Evolutionary conservation across 2,888 invertebrate species (phyloP).

Genomic region (Lithodes maja): DNA sequence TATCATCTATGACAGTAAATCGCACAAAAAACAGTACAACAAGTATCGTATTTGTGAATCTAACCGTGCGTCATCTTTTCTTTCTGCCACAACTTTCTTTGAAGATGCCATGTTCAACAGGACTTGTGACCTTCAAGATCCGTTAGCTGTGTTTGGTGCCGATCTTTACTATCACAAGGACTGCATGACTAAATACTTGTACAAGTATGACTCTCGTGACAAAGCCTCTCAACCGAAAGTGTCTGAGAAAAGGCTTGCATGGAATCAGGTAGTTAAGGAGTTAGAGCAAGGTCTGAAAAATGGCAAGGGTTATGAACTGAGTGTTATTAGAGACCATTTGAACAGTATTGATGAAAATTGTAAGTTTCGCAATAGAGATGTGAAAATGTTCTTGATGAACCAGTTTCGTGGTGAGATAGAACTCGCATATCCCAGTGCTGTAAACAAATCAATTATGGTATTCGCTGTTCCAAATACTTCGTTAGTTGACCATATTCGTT

Average conservation of each 20-base stretch:
- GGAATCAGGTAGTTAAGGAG: background rate
- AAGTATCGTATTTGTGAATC: background rate
- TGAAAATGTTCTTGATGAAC: background rate
- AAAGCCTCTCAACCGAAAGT: background rate
- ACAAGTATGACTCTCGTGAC: background rate
- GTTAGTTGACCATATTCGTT: slow-evolving; percentile 7
- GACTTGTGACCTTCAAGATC: slow-evolving; percentile 17
- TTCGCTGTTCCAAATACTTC: background rate
- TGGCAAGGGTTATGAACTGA: slow-evolving; percentile 15
- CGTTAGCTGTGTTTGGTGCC: background rate
- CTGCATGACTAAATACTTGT: background rate
- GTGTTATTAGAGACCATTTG: background rate
- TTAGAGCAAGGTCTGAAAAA: background rate
- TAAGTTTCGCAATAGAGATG: slow-evolving; percentile 12
- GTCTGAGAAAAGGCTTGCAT: background rate
- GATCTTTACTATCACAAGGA: background rate
- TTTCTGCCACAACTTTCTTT: background rate
- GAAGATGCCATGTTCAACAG: background rate
- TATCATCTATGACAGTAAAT: background rate
- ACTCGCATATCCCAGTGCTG: background rate
- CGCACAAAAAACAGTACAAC: background rate
- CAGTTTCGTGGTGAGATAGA: slow-evolving; percentile 15
- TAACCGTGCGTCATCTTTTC: background rate
- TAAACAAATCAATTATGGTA: slow-evolving; percentile 2
- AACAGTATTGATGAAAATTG: background rate